phyloP scores from a whole-genome alignment of 2,888 invertebrate species.

The Cotesia congregata region DNA sequence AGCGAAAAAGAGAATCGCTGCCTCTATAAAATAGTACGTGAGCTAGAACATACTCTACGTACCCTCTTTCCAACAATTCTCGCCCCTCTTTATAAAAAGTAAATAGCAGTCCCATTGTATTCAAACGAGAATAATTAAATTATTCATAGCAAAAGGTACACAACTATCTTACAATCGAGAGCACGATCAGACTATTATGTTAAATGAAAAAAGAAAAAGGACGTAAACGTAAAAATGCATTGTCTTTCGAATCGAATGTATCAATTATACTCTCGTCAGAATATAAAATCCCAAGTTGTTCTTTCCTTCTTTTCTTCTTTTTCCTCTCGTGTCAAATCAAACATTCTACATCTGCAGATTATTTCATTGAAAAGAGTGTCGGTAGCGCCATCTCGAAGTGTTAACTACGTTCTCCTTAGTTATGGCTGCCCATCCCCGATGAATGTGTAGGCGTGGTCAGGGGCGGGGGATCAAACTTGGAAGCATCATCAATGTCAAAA shows the following conservation, averaged over 20 bases:
- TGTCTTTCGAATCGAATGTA: slow-evolving; percentile 36
- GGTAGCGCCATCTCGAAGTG: slow-evolving; percentile 68
- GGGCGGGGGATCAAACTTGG: slow-evolving; percentile 54
- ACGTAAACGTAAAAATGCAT: slow-evolving; percentile 21
- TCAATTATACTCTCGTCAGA: slow-evolving; percentile 42
- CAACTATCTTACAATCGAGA: slow-evolving; percentile 43
- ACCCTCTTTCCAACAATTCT: slow-evolving; percentile 23
- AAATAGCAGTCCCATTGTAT: slow-evolving; percentile 49
- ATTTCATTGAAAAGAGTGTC: slow-evolving; percentile 50
- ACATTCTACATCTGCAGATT: slow-evolving; percentile 35
- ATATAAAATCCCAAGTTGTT: not conserved
- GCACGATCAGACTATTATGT: slow-evolving; percentile 38
- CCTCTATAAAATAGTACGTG: slow-evolving; percentile 33
- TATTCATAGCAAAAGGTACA: slow-evolving; percentile 48
- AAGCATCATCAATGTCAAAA: slow-evolving; percentile 44
- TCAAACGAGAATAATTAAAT: slow-evolving; percentile 50
- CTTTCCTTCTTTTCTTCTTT: slow-evolving; percentile 17
- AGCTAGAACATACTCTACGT: slow-evolving; percentile 26
- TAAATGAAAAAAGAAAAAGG: slow-evolving; percentile 33
- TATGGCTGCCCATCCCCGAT: slow-evolving; percentile 67
- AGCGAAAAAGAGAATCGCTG: slow-evolving; percentile 23
- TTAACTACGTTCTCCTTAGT: slow-evolving; percentile 64
- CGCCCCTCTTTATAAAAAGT: slow-evolving; percentile 43
- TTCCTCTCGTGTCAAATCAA: slow-evolving; percentile 50
- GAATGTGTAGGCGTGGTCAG: slow-evolving; percentile 65